phyloP scores from a whole-genome alignment of 2,888 invertebrate species.

The Hirtodrosophila alboralis region DNA sequence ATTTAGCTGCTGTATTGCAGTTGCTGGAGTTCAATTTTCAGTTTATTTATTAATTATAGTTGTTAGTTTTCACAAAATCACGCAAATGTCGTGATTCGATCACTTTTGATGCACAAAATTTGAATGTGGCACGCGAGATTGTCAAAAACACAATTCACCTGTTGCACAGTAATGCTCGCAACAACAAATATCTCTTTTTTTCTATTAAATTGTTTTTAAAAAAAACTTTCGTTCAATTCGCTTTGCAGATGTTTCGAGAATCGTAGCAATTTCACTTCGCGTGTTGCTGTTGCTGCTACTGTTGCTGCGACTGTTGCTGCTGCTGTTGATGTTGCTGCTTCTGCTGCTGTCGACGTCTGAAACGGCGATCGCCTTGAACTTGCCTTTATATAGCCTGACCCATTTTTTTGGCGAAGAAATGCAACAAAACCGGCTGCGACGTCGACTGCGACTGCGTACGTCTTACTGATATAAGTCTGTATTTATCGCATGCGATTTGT shows the following conservation, averaged over 20 bases:
- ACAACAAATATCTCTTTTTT: constrained; percentile 18
- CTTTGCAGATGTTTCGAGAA: constrained; percentile 21
- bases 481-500: no score
- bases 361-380: constrained; percentile 91
- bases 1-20: not conserved
- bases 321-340: constrained; percentile 44
- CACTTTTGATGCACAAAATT: constrained; percentile 41
- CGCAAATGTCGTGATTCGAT: constrained; percentile 32
- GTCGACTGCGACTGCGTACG: constrained; percentile 23
- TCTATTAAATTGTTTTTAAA: constrained; percentile 33
- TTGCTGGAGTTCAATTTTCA: not conserved
- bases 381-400: constrained; percentile 92
- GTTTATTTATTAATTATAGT: constrained; percentile 19
- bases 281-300: constrained; percentile 57
- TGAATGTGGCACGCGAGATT: constrained; percentile 53
- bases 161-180: constrained; percentile 41
- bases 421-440: constrained; percentile 42
- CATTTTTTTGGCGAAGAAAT: constrained; percentile 85
- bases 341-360: constrained; percentile 84
- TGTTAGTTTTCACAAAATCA: constrained; percentile 33
- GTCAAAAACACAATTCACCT: constrained; percentile 59
- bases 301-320: constrained; percentile 54
- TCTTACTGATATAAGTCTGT: no score
- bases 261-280: constrained; percentile 58
- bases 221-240: constrained; percentile 64